phyloP scores from a whole-genome alignment of 2,113 vertebrate species.

The Rhineura floridana region DNA sequence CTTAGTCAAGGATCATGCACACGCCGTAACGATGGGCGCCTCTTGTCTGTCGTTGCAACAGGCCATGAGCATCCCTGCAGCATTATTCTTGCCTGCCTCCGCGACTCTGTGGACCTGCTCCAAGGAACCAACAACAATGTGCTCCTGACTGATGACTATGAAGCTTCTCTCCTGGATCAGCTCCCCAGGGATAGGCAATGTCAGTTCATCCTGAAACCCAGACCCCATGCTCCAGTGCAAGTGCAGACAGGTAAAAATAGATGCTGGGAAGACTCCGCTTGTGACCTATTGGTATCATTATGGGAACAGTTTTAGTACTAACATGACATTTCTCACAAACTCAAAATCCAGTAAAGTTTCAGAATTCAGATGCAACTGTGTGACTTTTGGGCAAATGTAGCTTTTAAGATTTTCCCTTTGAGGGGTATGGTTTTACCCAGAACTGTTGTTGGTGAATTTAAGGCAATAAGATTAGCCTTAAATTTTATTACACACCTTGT shows the following conservation, averaged over 20 bases:
- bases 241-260: constrained; percentile 65
- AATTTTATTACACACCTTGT: neutral
- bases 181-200: constrained; percentile 69
- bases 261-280: neutral
- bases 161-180: constrained; percentile 60
- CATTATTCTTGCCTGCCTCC: constrained; percentile 69
- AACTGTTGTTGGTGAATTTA: neutral
- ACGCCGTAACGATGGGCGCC: too few species aligned
- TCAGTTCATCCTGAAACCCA: constrained; percentile 77
- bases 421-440: too few species aligned
- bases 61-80: constrained; percentile 80
- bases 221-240: constrained; percentile 52
- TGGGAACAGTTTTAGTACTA: neutral
- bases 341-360: neutral
- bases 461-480: neutral
- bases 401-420: neutral
- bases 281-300: neutral
- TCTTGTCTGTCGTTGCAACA: constrained; percentile 48
- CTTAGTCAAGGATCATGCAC: neutral
- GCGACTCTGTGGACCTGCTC: constrained; percentile 60
- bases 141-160: constrained; percentile 55
- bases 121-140: constrained; percentile 59
- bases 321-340: neutral
- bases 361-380: neutral
- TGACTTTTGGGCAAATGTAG: neutral